Base-by-base conservation (phyloP, 2,113 vertebrate species). In the Heterotis niloticus region DNA sequence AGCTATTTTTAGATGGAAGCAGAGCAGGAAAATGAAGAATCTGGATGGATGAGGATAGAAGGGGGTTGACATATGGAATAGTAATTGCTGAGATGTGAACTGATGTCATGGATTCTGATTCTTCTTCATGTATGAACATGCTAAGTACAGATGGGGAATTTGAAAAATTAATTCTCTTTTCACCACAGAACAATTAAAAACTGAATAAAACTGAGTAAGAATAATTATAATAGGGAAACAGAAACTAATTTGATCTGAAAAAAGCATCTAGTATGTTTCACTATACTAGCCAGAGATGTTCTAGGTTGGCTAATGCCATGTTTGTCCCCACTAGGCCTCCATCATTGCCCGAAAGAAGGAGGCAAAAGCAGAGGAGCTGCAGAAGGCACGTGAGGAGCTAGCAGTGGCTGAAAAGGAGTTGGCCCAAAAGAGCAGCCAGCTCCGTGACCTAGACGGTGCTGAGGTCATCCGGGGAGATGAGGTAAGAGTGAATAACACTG, bases 321-420 rank as follows among this genome's bases (percentile, higher is more conserved):
- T 72, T 78, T 82, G n/a, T 57, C 70, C 69, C 59, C 1, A 29
- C 11, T 86, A 99, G 98, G 97, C 96, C 62, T 95, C 96, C 79
- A 96, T 99, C 74, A 96, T 98, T 79, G 88, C 92, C 66, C 94
- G 93, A 82, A 98, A 94, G 81, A 99, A 98, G 89, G 96, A 96
- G 88, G 93, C 93, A 11, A 98, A 96, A 86, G 96, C 96, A 0
- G 95, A 99, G 85, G 95, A 98, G 85, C 92, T 99, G 20, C 96
- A 98, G 88, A 94, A 95, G 81, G 92, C 95, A 16, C 95, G 94
- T 80, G 96, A 99, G 79, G 95, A 97, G 86, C 83, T 97, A 85
- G 82, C 89, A 0, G 88, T 71, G 1, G 72, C 92, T 7, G 95
- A 97, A 77, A 94, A 73, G 82, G 93, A 97, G 83, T 87, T 95